Evolutionary conservation across 2,113 vertebrate genomes (phyloP), one percentile per base, ranked within the genome.

Genomic region (Campylorhamphus procurvoides): DNA sequence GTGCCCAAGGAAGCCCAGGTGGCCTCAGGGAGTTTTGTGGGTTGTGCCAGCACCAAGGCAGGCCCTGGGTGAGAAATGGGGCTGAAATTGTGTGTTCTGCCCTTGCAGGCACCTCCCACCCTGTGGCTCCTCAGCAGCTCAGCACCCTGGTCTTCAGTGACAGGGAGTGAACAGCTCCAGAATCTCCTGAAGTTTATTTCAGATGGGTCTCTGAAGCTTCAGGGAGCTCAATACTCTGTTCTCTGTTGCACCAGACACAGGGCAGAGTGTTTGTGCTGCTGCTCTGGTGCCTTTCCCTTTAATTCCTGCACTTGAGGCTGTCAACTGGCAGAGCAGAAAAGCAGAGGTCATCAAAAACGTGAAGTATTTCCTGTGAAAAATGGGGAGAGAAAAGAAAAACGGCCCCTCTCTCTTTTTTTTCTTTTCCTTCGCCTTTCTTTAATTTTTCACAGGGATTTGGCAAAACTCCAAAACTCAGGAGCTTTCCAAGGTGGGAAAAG

Each of bases 401-500:
- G 50, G 58, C 29, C 64, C 52, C 28, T 58, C 84, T 73, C 13
- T 58, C 55, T 53, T 12, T 47, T 12, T 47, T 46, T 18, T 49
- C 28, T 73, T 40, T 72, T 33, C 15, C 44, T 49, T 29, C 47
- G 37, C 13, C 6, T 58, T 56, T 40, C 75, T 46, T 66, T 90
- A 94, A 93, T 95, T 96, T 90, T 96, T 95, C 90, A 75, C 94
- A 93, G 92, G 60, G 76, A 64, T 93, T 78, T 96, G 95, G 86
- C 79, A 20, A 60, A 81, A 53, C 37, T 50, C 93, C 94, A 88
- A 52, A 94, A 74, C 64, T 33, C 14, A 23, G 64, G 56, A 93
- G 83, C 79, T 33, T 92, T 96, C 88, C 87, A 88, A 86, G 92
- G 68, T 25, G 39, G 40, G 46, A 28, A 86, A 91, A 93, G 79